Base-by-base conservation (phyloP, 2,113 vertebrate species). In the Clarias macrocephalus region DNA sequence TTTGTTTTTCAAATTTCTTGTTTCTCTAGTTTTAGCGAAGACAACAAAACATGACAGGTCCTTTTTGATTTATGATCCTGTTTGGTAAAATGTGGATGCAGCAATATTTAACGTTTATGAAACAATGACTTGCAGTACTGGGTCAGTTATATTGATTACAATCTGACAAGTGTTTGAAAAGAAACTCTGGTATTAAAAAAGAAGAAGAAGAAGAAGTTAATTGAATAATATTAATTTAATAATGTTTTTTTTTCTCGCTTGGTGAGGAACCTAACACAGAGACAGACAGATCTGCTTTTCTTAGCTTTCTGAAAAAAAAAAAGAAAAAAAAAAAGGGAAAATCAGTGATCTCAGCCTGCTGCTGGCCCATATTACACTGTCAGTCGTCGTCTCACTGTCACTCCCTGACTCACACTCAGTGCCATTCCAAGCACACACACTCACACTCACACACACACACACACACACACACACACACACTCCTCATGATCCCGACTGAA, bases 1-100 rank as follows among this genome's bases (percentile, higher is more conserved):
- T 37, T 37, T 37, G 33, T 37, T 57, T n/a, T 73, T 16, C 23
- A 73, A 60, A 66, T 23, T 70, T 33, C 82, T 84, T 12, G 28
- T 62, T 37, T 15, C 30, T 54, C 3, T 25, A 59, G 30, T 11
- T 18, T 56, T 37, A 23, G 56, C 3, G 18, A 85, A 85, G 56
- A 48, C 83, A 76, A 60, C 56, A 75, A 76, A 63, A 56, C 30
- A 28, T 21, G 42, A 66, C 65, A 33, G 48, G n/a, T 52, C 54
- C 66, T 57, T 76, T 60, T 82, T 82, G 70, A 76, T 85, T 85
- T 48, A 85, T 85, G 83, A 62, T 23, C 12, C 33, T n/a, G 21
- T 42, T 84, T 60, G 13, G 3, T 48, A 70, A 60, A n/a, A 8
- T 85, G 56, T 62, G 56, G 83, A 76, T 63, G 33, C 83, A 62